These are phyloP conservation scores for Tricholauxania praeusta DNA, from an alignment of 2,888 invertebrate species.

Conservation along the genomic window DNA sequence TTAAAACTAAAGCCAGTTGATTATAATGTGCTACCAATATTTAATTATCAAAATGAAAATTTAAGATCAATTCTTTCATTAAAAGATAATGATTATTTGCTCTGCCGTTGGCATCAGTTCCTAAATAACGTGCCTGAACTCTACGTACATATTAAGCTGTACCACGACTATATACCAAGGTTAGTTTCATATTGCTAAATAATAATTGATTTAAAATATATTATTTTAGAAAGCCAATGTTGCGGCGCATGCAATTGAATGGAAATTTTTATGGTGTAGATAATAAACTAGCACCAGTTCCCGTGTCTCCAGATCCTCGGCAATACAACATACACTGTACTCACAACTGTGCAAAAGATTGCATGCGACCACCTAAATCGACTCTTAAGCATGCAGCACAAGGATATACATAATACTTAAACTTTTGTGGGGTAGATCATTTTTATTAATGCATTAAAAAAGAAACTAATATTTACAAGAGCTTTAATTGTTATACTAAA, in stretches of 20 bases:
- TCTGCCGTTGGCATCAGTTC: constrained; percentile 46
- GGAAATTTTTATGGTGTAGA: constrained; percentile 58
- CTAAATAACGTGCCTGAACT: constrained; percentile 43
- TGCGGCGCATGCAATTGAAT: constrained; percentile 54
- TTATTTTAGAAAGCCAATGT: constrained; percentile 46
- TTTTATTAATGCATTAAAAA: too few relatives aligned
- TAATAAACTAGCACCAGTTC: constrained; percentile 57
- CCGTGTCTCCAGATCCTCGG: constrained; percentile 49
- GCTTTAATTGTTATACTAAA: too few relatives aligned
- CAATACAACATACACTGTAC: neutral
- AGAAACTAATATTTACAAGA: too few relatives aligned
- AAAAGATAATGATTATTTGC: constrained; percentile 43
- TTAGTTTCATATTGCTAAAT: constrained; percentile 2
- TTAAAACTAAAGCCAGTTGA: constrained; percentile 30
- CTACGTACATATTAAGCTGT: constrained; percentile 42
- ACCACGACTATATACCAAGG: constrained; percentile 36
- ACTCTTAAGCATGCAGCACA: too few relatives aligned
- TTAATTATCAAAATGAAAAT: constrained; percentile 52
- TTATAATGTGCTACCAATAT: constrained; percentile 54
- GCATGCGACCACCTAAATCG: too few relatives aligned
- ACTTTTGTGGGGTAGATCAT: too few relatives aligned
- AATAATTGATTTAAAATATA: neutral
- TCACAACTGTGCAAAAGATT: neutral
- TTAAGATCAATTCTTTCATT: constrained; percentile 50
- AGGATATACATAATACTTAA: too few relatives aligned